A percentile compares a stretch with the other conserved stretches of the same genome.
Conservation (phyloP, 2,797 vertebrate species). For the Coendou prehensilis region DNA sequence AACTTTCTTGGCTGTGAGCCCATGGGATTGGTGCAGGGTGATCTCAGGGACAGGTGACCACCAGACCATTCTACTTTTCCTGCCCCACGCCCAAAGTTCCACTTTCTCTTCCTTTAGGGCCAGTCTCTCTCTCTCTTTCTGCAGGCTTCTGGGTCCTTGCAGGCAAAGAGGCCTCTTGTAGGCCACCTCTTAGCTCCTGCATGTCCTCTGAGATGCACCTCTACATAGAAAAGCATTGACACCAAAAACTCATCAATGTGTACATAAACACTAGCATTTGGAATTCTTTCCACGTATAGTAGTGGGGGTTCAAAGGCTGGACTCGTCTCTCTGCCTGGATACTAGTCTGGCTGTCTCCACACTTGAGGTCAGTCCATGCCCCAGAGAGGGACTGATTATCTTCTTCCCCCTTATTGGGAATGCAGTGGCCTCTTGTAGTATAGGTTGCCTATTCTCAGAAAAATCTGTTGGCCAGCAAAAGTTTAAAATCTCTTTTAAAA, state of each 20-base stretch:
- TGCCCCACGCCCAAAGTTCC: not conserved
- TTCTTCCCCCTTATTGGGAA: not conserved
- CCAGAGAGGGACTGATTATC: not conserved
- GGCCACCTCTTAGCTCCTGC: not conserved
- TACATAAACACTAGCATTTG: not conserved
- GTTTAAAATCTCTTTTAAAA: not conserved
- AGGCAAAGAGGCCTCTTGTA: not conserved
- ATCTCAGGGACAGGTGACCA: not conserved
- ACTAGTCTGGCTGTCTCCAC: too few relatives aligned
- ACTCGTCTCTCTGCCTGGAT: not conserved
- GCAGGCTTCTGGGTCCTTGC: not conserved
- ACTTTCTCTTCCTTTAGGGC: fast-evolving
- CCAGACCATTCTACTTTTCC: not conserved
- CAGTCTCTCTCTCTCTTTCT: not conserved
- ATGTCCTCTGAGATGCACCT: not conserved
- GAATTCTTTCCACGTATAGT: not conserved
- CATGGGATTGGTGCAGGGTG: not conserved
- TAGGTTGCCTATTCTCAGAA: not conserved
- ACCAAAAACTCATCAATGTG: not conserved
- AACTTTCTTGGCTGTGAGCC: not conserved
- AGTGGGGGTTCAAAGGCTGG: not conserved
- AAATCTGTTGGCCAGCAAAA: not conserved
- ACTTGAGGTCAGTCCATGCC: not conserved
- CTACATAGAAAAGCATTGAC: not conserved
- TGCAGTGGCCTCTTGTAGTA: not conserved